Percentiles rank a stretch among this genome's conserved stretches.
These are phyloP conservation scores for Bradypodion ventrale DNA, from an alignment of 2,797 vertebrate genomes.

Conservation along the genomic window DNA sequence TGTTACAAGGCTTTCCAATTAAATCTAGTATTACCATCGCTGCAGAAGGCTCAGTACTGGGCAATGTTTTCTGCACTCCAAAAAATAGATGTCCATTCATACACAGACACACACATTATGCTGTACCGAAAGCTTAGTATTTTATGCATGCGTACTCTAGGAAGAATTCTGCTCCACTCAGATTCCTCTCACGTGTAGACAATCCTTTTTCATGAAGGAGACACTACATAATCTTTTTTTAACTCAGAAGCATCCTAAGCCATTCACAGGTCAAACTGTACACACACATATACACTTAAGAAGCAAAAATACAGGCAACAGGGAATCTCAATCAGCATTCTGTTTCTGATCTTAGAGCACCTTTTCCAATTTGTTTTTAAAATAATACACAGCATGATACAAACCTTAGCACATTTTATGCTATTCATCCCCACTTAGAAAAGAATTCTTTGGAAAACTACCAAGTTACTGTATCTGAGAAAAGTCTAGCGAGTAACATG, in stretches of 20 bases:
- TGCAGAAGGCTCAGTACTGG: background rate
- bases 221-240: background rate
- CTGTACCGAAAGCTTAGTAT: background rate
- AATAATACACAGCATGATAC: background rate
- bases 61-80: background rate
- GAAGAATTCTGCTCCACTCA: background rate
- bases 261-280: background rate
- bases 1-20: background rate
- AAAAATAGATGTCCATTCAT: background rate
- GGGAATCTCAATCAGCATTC: rapidly evolving
- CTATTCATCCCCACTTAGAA: conserved; percentile 9
- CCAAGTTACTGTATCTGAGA: conserved; percentile 14
- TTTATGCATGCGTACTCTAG: background rate
- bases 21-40: background rate
- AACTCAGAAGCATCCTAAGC: background rate
- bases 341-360: rapidly evolving
- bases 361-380: background rate
- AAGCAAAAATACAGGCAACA: rapidly evolving
- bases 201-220: background rate
- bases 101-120: background rate
- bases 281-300: background rate
- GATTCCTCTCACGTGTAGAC: conserved; percentile 10
- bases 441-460: conserved; percentile 31
- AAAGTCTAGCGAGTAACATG: background rate
- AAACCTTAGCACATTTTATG: conserved; percentile 28